Evolutionary conservation across 92 coral and sea anemone species (phyloP).

Genomic region (Actinostola sp.): DNA sequence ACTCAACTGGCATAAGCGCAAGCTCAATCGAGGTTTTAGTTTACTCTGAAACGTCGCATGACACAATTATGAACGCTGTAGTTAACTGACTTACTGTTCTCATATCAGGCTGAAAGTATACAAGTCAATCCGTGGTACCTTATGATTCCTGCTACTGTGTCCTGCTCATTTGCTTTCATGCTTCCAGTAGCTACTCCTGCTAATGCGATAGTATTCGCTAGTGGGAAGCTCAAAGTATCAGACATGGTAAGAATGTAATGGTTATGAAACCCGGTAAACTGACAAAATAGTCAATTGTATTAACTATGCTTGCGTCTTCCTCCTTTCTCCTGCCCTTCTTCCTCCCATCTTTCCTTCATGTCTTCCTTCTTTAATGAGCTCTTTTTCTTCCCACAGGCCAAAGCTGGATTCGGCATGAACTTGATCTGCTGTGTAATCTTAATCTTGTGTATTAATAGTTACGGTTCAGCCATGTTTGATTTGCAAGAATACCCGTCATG

Average conservation of each 20-base stretch:
- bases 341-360: too few relatives aligned
- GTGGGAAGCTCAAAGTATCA: conserved; percentile 81
- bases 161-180: conserved; percentile 97
- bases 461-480: conserved; percentile 84
- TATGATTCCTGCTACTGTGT: conserved; percentile 91
- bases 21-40: too few relatives aligned
- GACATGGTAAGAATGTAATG: conserved; percentile 82
- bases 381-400: conserved; percentile 71
- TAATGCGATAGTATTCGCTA: conserved; percentile 90
- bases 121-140: conserved; percentile 87
- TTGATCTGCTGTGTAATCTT: conserved; percentile 74
- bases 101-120: conserved; percentile 75
- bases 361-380: too few relatives aligned
- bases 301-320: not conserved
- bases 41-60: too few relatives aligned
- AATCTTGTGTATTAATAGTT: conserved; percentile 72
- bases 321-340: not conserved
- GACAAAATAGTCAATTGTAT: too few relatives aligned
- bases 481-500: conserved; percentile 72
- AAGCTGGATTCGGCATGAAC: conserved; percentile 93
- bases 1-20: too few relatives aligned
- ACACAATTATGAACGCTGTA: not conserved
- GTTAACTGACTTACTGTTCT: not conserved
- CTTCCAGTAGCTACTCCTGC: conserved; percentile 98
- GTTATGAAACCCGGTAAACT: too few relatives aligned